Evolutionary conservation across 2,888 invertebrate species (phyloP).

Genomic region (Pachydiplax longipennis): DNA sequence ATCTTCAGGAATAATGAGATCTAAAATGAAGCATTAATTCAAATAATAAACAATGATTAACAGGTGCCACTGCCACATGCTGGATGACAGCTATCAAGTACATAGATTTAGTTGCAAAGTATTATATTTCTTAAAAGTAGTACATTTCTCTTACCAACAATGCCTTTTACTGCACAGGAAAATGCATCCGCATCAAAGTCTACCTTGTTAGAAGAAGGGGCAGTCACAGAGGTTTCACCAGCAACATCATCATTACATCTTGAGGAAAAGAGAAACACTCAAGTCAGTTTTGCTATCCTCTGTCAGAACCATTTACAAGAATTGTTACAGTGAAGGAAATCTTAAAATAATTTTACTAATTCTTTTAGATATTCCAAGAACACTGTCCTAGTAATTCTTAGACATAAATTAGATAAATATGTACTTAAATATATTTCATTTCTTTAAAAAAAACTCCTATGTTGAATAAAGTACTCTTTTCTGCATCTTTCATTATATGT

Average conservation of each 20-base stretch:
- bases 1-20: constrained; percentile 79
- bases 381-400: too few species aligned
- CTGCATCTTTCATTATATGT: too few species aligned
- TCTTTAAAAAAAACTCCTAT: too few species aligned
- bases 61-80: not conserved
- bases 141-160: constrained; percentile 65
- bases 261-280: not conserved
- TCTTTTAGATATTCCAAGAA: too few species aligned
- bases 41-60: not conserved
- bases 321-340: not conserved
- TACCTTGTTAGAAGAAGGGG: constrained; percentile 58
- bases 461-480: too few species aligned
- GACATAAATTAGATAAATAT: too few species aligned
- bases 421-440: too few species aligned
- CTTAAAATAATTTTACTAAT: too few species aligned
- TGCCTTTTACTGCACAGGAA: constrained; percentile 81
- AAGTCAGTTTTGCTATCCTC: not conserved
- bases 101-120: not conserved
- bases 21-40: constrained; percentile 57
- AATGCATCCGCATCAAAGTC: constrained; percentile 83
- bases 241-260: not conserved
- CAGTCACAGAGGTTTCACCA: not conserved
- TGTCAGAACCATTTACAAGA: not conserved
- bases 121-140: not conserved
- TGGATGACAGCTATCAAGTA: not conserved